These are phyloP conservation scores for Corticium candelabrum DNA, from an alignment of 37 sponge, comb jelly and placozoan species.

Conservation along the genomic window DNA sequence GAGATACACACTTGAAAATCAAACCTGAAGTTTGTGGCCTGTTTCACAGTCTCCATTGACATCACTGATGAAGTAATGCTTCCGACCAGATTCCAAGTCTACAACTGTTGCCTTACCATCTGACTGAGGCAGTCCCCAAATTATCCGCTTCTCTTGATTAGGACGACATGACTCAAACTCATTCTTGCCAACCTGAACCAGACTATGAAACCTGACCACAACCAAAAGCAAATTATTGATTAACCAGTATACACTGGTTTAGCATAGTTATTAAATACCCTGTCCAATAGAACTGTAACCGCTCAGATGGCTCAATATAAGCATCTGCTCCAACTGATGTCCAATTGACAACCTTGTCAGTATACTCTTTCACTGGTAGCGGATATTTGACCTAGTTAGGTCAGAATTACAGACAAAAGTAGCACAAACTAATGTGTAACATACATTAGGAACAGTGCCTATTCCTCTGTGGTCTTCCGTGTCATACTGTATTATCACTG, in stretches of 20 bases:
- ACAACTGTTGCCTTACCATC: conserved; percentile 15
- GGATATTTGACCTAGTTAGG: not conserved
- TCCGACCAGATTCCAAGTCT: conserved; percentile 14
- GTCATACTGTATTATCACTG: conserved; percentile 28
- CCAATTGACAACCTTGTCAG: too few species aligned
- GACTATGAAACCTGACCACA: conserved; percentile 39
- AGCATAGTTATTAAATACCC: too few species aligned
- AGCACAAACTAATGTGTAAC: too few species aligned
- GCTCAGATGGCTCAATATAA: too few species aligned
- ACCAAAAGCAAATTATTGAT: too few species aligned
- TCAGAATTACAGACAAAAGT: too few species aligned
- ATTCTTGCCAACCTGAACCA: conserved; percentile 27
- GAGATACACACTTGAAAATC: not conserved
- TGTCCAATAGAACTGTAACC: too few species aligned
- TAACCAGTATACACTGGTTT: too few species aligned
- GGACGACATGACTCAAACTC: conserved; percentile 40
- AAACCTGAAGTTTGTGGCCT: conserved; percentile 44
- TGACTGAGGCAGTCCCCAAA: conserved; percentile 8
- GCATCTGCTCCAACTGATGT: too few species aligned
- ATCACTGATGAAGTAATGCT: conserved; percentile 55
- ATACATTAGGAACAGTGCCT: conserved; percentile 10
- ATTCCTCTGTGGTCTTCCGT: conserved; percentile 18
- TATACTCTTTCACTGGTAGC: too few species aligned
- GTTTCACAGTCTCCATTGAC: conserved; percentile 31
- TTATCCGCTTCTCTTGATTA: conserved; percentile 1